These are phyloP conservation scores for Diadophis punctatus DNA, from an alignment of 2,113 vertebrate genomes.

Conservation along the genomic window DNA sequence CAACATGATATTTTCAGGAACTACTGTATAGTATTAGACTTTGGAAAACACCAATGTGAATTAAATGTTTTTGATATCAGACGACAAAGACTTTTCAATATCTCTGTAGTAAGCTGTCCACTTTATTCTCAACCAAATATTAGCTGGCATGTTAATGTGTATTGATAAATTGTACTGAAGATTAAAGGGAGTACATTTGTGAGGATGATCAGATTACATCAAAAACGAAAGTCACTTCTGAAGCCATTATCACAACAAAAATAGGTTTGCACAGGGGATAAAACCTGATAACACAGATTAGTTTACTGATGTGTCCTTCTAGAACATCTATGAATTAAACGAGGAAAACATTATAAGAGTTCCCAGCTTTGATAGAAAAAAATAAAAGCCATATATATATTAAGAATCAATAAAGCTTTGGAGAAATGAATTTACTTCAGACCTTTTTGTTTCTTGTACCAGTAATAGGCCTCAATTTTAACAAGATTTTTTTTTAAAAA, in stretches of 20 bases:
- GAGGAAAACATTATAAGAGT: background rate
- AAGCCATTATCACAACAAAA: background rate
- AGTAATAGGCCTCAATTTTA: background rate
- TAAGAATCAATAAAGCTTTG: background rate
- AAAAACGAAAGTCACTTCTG: background rate
- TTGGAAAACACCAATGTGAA: background rate
- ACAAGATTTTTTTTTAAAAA: background rate
- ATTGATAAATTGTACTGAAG: background rate
- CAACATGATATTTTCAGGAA: background rate
- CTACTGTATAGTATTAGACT: background rate
- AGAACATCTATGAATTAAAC: background rate
- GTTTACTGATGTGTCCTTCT: background rate
- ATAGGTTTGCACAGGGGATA: background rate
- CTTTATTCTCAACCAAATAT: background rate
- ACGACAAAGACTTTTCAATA: background rate
- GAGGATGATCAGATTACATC: background rate
- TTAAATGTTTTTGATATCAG: background rate
- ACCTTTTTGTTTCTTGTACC: background rate
- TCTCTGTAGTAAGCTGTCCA: background rate
- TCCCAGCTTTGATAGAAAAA: background rate
- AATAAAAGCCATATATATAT: background rate
- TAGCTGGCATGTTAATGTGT: background rate
- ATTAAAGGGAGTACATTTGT: background rate
- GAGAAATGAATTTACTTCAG: background rate
- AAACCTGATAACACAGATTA: background rate